These are phyloP conservation scores for Dallia pectoralis DNA, from an alignment of 2,797 vertebrate genomes.

Conservation along the genomic window DNA sequence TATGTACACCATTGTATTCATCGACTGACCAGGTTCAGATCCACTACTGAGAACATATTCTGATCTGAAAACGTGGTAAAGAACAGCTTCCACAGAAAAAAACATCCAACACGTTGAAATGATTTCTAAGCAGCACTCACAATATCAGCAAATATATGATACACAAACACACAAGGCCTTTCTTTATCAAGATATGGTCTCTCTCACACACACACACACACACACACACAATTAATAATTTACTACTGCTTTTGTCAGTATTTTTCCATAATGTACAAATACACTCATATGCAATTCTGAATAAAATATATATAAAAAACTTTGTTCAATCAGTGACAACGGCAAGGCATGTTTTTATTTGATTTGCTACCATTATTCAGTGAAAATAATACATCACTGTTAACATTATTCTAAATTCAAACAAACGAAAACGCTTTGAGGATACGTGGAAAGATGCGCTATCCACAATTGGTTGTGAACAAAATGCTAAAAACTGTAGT, in stretches of 20 bases:
- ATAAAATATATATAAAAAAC: conserved; percentile 8
- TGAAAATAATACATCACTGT: conserved; percentile 13
- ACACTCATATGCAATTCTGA: conserved; percentile 17
- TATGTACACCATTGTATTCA: conserved; percentile 40
- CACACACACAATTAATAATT: conserved; percentile 24
- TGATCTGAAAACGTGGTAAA: not conserved
- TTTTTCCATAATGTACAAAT: conserved; percentile 43
- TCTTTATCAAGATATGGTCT: not conserved
- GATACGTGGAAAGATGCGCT: conserved; percentile 52
- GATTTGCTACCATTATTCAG: conserved; percentile 28
- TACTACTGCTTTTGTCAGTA: conserved; percentile 10
- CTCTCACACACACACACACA: conserved; percentile 1
- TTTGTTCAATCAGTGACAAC: conserved; percentile 16
- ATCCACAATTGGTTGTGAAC: conserved; percentile 9
- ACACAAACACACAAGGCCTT: not conserved
- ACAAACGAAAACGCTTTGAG: conserved; percentile 13
- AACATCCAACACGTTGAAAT: not conserved
- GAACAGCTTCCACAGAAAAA: conserved; percentile 7
- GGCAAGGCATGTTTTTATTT: conserved; percentile 47
- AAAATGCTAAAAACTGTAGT: conserved; percentile 46
- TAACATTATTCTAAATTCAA: conserved; percentile 31
- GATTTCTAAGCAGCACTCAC: not conserved
- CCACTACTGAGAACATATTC: conserved; percentile 1
- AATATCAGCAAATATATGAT: not conserved
- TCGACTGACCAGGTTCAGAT: conserved; percentile 26